These are phyloP conservation scores for Archivesica marissinica DNA, from an alignment of 1,140 invertebrate genomes.

Conservation along the genomic window DNA sequence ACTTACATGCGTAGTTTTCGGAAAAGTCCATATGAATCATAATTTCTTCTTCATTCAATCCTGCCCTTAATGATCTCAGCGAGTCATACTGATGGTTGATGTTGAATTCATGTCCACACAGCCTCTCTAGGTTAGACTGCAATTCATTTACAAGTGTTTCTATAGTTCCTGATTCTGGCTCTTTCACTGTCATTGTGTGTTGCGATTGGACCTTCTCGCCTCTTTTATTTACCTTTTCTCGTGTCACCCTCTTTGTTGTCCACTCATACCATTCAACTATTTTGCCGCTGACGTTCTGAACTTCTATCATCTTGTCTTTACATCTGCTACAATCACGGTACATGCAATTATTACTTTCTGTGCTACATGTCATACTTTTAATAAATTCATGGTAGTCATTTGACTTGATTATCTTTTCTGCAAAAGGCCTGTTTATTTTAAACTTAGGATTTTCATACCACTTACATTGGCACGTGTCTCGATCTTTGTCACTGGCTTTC, in stretches of 20 bases:
- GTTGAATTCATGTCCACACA: conserved; percentile 7
- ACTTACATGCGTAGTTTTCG: conserved; percentile 38
- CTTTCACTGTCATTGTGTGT: background rate
- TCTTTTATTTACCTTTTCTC: background rate
- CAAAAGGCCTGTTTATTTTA: background rate
- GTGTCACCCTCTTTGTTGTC: background rate
- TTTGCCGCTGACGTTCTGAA: background rate
- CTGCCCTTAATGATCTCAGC: background rate
- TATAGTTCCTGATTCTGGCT: background rate
- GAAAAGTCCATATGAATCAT: conserved; percentile 64
- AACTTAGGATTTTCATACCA: conserved; percentile 36
- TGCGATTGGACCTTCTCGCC: background rate
- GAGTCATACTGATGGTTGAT: conserved; percentile 23
- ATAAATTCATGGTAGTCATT: background rate
- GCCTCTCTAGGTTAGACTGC: background rate
- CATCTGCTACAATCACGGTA: conserved; percentile 8
- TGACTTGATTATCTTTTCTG: background rate
- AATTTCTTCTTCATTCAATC: conserved; percentile 30
- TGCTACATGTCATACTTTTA: background rate
- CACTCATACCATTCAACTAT: background rate
- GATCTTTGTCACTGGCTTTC: conserved; percentile 46
- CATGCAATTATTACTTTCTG: background rate
- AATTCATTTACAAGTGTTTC: background rate
- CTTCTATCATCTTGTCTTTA: background rate
- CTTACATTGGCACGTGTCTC: conserved; percentile 58